Conservation (phyloP, 1,140 invertebrate species). For the Myzus persicae region DNA sequence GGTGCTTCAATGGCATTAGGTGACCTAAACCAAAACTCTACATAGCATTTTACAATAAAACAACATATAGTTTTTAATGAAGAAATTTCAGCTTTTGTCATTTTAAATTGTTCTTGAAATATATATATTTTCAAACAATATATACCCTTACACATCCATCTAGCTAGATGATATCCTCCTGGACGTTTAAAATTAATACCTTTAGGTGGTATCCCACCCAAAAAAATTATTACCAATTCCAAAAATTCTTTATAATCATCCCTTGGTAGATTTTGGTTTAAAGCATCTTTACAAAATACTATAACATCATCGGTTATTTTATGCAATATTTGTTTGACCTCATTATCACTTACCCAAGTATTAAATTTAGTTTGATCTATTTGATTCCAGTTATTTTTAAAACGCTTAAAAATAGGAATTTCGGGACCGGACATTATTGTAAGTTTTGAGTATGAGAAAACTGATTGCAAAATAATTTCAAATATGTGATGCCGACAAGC, state of each 20-base stretch:
- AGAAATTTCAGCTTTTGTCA: slow-evolving; percentile 3
- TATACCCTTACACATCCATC: slow-evolving; percentile 64
- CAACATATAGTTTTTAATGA: slow-evolving; percentile 29
- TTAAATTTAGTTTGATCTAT: background rate
- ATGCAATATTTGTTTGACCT: slow-evolving; percentile 18
- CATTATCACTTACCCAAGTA: background rate
- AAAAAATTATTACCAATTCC: slow-evolving; percentile 65
- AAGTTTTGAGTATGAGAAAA: slow-evolving; percentile 42
- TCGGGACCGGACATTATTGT: background rate
- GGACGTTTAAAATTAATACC: slow-evolving; percentile 63
- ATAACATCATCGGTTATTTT: slow-evolving; percentile 12
- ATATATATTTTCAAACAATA: slow-evolving; percentile 58
- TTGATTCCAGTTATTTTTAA: slow-evolving; percentile 22
- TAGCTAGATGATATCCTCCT: slow-evolving; percentile 63
- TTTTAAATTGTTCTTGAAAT: slow-evolving; percentile 11
- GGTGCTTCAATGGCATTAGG: slow-evolving; percentile 12
- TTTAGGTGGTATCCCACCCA: slow-evolving; percentile 63
- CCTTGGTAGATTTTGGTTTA: slow-evolving; percentile 58
- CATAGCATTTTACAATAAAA: slow-evolving; percentile 30
- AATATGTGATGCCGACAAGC: slow-evolving; percentile 59
- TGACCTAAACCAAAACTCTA: background rate
- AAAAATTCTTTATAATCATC: slow-evolving; percentile 65
- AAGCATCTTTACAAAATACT: slow-evolving; percentile 36
- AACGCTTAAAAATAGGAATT: slow-evolving; percentile 17
- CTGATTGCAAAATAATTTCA: slow-evolving; percentile 60